Evolutionary conservation across 2,888 invertebrate genomes (phyloP).

Genomic region (Apodemia zela): DNA sequence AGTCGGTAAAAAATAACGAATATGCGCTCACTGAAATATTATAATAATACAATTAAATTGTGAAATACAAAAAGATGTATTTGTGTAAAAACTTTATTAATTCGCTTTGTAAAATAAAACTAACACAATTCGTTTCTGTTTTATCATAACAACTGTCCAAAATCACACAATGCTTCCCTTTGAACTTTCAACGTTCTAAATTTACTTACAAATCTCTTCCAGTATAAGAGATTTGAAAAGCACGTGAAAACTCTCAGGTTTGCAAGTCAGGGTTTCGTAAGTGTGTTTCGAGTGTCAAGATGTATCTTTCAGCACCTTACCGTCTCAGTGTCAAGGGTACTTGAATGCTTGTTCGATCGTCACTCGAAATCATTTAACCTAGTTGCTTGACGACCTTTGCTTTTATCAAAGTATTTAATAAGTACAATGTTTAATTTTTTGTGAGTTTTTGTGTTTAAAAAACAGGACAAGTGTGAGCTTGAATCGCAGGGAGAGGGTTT

Average conservation of each 20-base stretch:
- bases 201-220: slow-evolving; percentile 25
- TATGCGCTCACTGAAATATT: too few species aligned
- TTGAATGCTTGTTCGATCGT: slow-evolving; percentile 32
- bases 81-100: not conserved
- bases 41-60: too few species aligned
- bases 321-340: slow-evolving; percentile 27
- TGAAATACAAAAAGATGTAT: too few species aligned
- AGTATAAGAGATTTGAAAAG: slow-evolving; percentile 15
- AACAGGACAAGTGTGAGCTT: too few species aligned
- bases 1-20: too few species aligned
- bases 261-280: slow-evolving; percentile 34
- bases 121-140: not conserved
- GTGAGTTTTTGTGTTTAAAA: too few species aligned
- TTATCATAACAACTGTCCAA: not conserved
- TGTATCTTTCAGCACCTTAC: slow-evolving; percentile 29
- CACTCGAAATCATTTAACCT: slow-evolving; percentile 35
- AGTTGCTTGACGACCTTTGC: slow-evolving; percentile 28
- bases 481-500: too few species aligned
- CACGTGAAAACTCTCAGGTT: slow-evolving; percentile 36
- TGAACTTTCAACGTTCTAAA: slow-evolving; percentile 34
- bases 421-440: slow-evolving; percentile 5
- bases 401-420: slow-evolving; percentile 14
- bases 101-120: not conserved
- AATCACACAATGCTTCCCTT: slow-evolving; percentile 8
- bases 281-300: slow-evolving; percentile 31